Percentiles rank a stretch among this genome's conserved stretches.
Conservation (phyloP, 2,797 vertebrate species). For the Fundulus diaphanus region DNA sequence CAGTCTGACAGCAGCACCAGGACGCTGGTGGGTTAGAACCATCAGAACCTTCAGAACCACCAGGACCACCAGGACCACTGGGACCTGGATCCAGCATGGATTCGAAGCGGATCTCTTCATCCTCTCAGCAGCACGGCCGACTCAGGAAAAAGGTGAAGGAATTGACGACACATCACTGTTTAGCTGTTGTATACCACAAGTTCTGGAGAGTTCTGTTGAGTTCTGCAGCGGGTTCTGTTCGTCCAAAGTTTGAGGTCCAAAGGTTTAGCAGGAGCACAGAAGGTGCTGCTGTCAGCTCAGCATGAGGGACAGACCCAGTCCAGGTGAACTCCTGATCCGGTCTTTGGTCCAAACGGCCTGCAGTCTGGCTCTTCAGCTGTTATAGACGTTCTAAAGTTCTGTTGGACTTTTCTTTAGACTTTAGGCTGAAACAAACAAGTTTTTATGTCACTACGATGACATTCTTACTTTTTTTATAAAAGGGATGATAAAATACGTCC, state of each 20-base stretch:
- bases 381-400: neutral
- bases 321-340: neutral
- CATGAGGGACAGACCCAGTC: neutral
- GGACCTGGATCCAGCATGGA: constrained; percentile 64
- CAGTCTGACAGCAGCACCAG: constrained; percentile 54
- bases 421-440: neutral
- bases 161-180: neutral
- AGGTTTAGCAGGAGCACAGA: neutral
- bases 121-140: constrained; percentile 63
- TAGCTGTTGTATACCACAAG: neutral
- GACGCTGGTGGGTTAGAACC: constrained; percentile 7
- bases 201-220: neutral
- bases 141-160: constrained; percentile 71
- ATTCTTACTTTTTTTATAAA: no score
- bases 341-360: no score
- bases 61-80: neutral
- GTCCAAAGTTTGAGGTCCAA: neutral
- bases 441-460: no score
- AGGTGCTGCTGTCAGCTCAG: neutral
- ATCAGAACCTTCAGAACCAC: no score
- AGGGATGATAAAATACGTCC: no score
- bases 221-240: neutral
- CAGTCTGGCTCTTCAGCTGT: neutral
- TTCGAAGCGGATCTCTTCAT: constrained; percentile 54
- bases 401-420: neutral